Base-by-base conservation (phyloP, 2,113 vertebrate genomes). In the Pipra filicauda region DNA sequence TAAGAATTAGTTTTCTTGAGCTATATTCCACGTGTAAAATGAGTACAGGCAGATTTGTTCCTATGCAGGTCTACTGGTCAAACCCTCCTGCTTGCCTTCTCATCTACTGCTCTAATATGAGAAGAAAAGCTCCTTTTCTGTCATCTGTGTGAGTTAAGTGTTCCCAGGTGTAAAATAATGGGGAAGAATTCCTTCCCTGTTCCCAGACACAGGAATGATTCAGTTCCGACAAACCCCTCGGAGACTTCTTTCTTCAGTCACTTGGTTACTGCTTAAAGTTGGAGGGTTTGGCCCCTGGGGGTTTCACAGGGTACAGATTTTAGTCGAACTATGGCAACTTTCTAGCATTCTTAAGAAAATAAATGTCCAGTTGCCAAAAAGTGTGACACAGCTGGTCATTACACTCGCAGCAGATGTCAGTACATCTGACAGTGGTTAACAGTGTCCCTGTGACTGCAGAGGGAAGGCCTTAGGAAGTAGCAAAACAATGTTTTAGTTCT, bases 151-250 rank as follows among this genome's bases (percentile, higher is more conserved):
- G 43, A 69, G 20, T 69, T 81, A 89, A 87, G 24, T 76, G 81
- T 70, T 96, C 91, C 88, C 67, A 88, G 88, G 88, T 94, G 75
- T 80, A 77, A 84, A 88, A 65, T 67, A 84, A 37, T 9, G 20
- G 30, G 33, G 67, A 89, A 90, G 67, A 64, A 88, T 85, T 96
- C 75, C 64, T 39, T 28, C 59, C 13, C n/a, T 92, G 57, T 93
- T 94, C 77, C 75, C 76, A 88, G 82, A 73, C 59, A 21, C 27
- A 55, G 37, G 61, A 52, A 75, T 84, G 78, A 93, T 67, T 96
- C 90, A 85, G 35, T 90, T 96, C 92, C 57, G 31, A 13, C 22
- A 4, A 86, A 94, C 80, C 44, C 88, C 65, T 65, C 52, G 17
- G 88, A 66, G 87, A 84, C 24, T 15, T 65, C 8, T 86, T 87